phyloP scores from a whole-genome alignment of 2,113 vertebrate genomes.

The Xiphophorus maculatus region DNA sequence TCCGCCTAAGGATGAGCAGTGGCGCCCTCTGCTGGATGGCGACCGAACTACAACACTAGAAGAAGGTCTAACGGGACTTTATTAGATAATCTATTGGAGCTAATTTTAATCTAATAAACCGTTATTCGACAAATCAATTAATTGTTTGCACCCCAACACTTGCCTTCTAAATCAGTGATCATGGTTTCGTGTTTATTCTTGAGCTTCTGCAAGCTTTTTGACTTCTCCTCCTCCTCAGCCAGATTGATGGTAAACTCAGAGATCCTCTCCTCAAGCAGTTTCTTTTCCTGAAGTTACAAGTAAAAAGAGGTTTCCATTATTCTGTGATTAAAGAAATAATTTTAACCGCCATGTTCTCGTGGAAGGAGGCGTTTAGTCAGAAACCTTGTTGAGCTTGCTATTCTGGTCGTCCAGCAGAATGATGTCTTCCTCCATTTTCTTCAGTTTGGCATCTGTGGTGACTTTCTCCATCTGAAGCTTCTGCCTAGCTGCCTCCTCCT shows the following conservation, averaged over 20 bases:
- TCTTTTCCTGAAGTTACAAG: constrained; percentile 88
- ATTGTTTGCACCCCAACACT: neutral
- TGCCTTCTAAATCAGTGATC: constrained; percentile 96
- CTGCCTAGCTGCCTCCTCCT: constrained; percentile 93
- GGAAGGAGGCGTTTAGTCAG: neutral
- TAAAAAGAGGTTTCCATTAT: neutral
- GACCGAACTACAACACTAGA: too few relatives aligned
- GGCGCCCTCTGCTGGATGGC: too few relatives aligned
- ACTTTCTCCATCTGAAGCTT: constrained; percentile 97
- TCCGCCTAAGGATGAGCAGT: too few relatives aligned
- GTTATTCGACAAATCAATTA: too few relatives aligned
- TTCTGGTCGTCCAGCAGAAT: constrained; percentile 95
- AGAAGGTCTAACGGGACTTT: too few relatives aligned
- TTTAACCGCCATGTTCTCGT: neutral
- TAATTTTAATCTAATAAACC: too few relatives aligned
- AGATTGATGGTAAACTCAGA: constrained; percentile 92
- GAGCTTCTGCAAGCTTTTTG: constrained; percentile 95
- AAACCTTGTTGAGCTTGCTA: constrained; percentile 90
- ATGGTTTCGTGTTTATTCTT: constrained; percentile 98
- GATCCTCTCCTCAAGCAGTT: constrained; percentile 91
- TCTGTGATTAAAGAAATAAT: too few relatives aligned
- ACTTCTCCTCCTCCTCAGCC: constrained; percentile 96
- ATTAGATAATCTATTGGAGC: too few relatives aligned
- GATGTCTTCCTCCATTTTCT: constrained; percentile 92
- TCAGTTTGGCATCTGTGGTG: constrained; percentile 91